These are phyloP conservation scores for Drosophila pectinifera DNA, from an alignment of 1,140 invertebrate genomes.

Conservation along the genomic window DNA sequence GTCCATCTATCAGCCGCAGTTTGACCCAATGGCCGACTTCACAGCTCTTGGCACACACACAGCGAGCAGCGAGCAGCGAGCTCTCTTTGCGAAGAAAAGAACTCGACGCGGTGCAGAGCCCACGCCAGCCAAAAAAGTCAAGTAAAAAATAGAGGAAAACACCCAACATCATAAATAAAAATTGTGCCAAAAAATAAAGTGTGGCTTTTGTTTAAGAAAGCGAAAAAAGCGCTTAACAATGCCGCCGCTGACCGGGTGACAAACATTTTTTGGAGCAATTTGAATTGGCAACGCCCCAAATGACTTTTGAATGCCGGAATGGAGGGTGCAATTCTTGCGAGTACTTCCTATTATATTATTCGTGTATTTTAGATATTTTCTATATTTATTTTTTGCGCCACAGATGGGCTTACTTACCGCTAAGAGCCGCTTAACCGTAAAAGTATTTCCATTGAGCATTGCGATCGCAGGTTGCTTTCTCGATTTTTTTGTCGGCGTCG, in stretches of 20 bases:
- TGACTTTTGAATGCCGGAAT: constrained; percentile 32
- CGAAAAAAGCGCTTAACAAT: constrained; percentile 44
- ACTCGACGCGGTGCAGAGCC: constrained; percentile 13
- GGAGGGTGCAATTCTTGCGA: constrained; percentile 16
- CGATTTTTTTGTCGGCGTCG: constrained; percentile 53
- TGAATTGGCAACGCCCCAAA: constrained; percentile 76
- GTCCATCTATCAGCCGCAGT: constrained; percentile 73
- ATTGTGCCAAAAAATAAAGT: constrained; percentile 37
- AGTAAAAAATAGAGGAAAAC: constrained; percentile 18
- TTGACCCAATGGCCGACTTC: constrained; percentile 82
- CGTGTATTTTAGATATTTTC: background rate
- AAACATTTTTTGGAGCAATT: constrained; percentile 68
- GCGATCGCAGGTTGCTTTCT: constrained; percentile 78
- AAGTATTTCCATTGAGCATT: constrained; percentile 64
- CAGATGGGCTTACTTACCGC: constrained; percentile 71
- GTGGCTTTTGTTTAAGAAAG: constrained; percentile 44
- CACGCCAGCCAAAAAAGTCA: constrained; percentile 28
- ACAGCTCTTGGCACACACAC: constrained; percentile 67
- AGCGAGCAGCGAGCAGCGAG: too few species aligned
- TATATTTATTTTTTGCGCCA: constrained; percentile 12
- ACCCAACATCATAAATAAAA: constrained; percentile 44
- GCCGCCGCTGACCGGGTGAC: constrained; percentile 34
- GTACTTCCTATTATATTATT: background rate
- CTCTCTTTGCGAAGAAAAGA: constrained; percentile 30
- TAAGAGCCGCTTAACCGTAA: constrained; percentile 83